Evolutionary conservation across 2,113 vertebrate species (phyloP).

Genomic region (Phaethornis superciliosus): DNA sequence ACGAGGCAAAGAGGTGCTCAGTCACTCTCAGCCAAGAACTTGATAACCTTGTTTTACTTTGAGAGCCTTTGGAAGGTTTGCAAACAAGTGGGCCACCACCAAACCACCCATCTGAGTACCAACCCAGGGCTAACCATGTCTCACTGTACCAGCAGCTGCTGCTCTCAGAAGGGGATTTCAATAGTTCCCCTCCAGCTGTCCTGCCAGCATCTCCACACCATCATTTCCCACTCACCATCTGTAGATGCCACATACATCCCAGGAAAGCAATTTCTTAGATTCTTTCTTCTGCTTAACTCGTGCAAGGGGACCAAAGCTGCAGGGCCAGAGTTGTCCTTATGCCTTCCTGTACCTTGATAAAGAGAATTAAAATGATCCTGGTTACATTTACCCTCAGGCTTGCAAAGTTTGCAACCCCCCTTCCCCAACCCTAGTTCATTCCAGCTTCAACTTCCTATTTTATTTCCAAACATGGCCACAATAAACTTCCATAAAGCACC

Average conservation of each 20-base stretch:
- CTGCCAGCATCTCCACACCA: not conserved
- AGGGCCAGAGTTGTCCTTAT: not conserved
- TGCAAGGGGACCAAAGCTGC: not conserved
- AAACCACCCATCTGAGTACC: not conserved
- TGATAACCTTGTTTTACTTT: not conserved
- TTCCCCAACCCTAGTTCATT: not conserved
- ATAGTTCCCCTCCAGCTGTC: not conserved
- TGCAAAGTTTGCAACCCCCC: not conserved
- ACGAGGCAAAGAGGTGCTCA: not conserved
- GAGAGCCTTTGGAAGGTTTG: not conserved
- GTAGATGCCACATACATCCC: accelerated
- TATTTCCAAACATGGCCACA: not conserved
- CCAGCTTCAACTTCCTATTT: not conserved
- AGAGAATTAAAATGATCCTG: not conserved
- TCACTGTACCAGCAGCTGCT: not conserved
- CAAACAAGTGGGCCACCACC: not conserved
- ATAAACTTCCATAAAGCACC: not conserved
- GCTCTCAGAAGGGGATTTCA: not conserved
- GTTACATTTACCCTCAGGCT: not conserved
- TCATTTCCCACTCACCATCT: not conserved
- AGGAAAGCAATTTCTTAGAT: not conserved
- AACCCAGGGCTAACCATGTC: not conserved
- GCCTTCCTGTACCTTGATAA: not conserved
- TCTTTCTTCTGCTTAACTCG: not conserved
- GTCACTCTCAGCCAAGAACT: not conserved